These are phyloP conservation scores for Chaetophractus vellerosus DNA, from an alignment of 2,797 vertebrate genomes.

Conservation along the genomic window DNA sequence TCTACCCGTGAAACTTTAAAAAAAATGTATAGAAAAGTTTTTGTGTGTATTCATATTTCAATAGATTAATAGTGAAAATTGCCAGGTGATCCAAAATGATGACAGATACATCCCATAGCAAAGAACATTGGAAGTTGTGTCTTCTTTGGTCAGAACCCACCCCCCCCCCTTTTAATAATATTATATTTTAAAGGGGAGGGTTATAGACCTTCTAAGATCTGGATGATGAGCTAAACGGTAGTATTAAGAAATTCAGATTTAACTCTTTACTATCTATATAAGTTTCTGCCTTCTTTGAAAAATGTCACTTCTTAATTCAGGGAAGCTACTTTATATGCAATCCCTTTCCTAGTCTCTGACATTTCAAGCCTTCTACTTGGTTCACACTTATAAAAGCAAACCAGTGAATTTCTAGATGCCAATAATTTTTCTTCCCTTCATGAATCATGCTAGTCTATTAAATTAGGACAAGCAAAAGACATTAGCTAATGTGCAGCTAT, in stretches of 20 bases:
- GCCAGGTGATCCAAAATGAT: background rate
- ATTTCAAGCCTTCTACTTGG: conserved; percentile 36
- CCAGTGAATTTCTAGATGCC: conserved; percentile 58
- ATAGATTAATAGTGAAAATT: background rate
- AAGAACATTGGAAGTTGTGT: background rate
- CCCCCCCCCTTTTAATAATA: background rate
- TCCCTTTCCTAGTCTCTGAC: background rate
- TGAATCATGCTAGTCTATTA: background rate
- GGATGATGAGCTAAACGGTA: background rate
- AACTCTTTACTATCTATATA: background rate
- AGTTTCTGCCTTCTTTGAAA: background rate
- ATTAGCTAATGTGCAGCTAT: background rate
- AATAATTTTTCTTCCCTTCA: conserved; percentile 11
- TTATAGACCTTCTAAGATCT: background rate
- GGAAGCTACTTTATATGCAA: accelerated
- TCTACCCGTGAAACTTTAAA: background rate
- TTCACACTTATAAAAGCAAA: conserved; percentile 5
- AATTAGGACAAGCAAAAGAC: conserved; percentile 38
- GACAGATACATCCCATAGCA: background rate
- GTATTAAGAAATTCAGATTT: background rate
- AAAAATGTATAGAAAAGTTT: background rate
- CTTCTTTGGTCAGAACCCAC: background rate
- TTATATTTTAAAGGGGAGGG: background rate
- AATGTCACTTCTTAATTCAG: background rate
- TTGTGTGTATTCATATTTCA: background rate